Evolutionary conservation across 2,888 invertebrate species (phyloP), one percentile per base, ranked within the genome.

Genomic region (Cryptus viduatorius): DNA sequence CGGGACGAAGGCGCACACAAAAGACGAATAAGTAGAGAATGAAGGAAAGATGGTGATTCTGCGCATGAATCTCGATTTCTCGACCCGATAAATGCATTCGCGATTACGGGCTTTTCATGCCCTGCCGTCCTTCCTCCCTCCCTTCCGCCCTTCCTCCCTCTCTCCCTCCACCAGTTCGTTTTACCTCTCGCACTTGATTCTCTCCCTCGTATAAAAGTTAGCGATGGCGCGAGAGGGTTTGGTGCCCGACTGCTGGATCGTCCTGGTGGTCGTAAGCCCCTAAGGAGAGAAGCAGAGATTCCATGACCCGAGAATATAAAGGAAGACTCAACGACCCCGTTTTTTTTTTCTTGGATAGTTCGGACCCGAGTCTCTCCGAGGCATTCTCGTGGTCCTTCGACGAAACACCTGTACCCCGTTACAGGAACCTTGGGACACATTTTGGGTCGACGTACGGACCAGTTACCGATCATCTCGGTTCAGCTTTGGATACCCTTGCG

Each of bases 1-100:
- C 53, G 69, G 31, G 82, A 50, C 68, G 77, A 69, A 42, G 37
- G 37, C 4, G 42, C 64, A 76, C 77, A 79, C 65, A 77, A 80
- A 81, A 81, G 84, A 82, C 73, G 79, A 71, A 85, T 68, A 71
- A 50, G 68, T 37, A 68, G 24, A 5, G 61, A n/a, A 48, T 10
- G 79, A 31, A 7, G 37, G 29, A 67, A 46, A 75, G 75, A 10
- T 31, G 37, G 65, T 31, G 68, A 81, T 83, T 69, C 72, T 50
- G 77, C 78, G 82, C 82, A 80, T 82, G 84, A 78, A 86, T 87
- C 68, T 61, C 77, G 75, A 85, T 83, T 80, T 82, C 73, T 68
- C 75, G 77, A 67, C 48, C 72, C 84, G 81, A 86, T 84, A 82
- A 87, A 89, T 82, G 86, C 86, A 87, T 89, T 88, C 82, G 87